A percentile compares a stretch with the other conserved stretches of the same genome.
These are phyloP conservation scores for Adoxophyes honmai DNA, from an alignment of 1,140 invertebrate species.

Conservation along the genomic window DNA sequence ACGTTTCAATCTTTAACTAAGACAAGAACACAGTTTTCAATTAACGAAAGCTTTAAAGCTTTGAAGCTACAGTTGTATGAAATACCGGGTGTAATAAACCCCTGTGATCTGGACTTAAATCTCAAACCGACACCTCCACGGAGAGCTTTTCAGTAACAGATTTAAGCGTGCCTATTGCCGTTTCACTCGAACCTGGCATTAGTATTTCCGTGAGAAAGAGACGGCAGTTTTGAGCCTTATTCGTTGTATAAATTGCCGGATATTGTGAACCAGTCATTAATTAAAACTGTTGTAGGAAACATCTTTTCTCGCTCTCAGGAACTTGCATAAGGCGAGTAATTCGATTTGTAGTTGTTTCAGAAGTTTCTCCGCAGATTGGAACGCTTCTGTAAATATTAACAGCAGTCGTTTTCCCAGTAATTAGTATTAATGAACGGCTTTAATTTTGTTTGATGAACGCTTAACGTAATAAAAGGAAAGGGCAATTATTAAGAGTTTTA, in stretches of 20 bases:
- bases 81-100: slow-evolving; percentile 7
- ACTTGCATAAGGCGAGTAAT: background rate
- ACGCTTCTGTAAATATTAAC: slow-evolving; percentile 10
- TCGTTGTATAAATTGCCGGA: too few species aligned
- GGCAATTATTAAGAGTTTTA: background rate
- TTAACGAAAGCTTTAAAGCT: background rate
- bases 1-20: background rate
- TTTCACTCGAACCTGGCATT: too few species aligned
- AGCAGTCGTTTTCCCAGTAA: background rate
- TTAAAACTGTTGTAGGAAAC: background rate
- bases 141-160: too few species aligned
- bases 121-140: background rate
- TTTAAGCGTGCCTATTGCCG: too few species aligned
- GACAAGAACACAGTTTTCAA: background rate
- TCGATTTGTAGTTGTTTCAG: slow-evolving; percentile 10
- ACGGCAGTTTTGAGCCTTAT: too few species aligned
- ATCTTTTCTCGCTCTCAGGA: background rate
- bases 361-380: slow-evolving; percentile 4
- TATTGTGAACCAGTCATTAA: background rate
- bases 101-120: background rate
- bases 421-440: slow-evolving; percentile 11
- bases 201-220: too few species aligned
- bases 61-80: background rate
- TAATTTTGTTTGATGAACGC: background rate
- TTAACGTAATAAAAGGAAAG: background rate